phyloP scores from a whole-genome alignment of 2,113 vertebrate genomes.

The Gallinago undulata region DNA sequence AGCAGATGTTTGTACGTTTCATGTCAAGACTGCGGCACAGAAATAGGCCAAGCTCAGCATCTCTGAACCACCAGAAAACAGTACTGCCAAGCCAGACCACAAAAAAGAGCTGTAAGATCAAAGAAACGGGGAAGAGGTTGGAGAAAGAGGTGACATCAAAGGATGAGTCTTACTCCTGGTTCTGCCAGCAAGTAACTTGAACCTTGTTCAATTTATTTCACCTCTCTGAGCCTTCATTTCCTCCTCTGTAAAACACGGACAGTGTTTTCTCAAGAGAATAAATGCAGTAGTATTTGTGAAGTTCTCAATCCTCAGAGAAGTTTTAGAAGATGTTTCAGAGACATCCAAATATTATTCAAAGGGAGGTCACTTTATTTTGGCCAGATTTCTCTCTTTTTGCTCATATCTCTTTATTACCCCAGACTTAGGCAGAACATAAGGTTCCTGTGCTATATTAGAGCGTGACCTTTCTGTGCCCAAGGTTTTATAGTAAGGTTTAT shows the following conservation, averaged over 20 bases:
- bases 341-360: background rate
- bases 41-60: background rate
- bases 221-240: background rate
- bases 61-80: background rate
- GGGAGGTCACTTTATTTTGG: background rate
- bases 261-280: background rate
- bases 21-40: background rate
- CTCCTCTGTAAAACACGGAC: background rate
- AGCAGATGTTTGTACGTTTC: background rate
- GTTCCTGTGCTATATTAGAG: background rate
- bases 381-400: background rate
- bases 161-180: background rate
- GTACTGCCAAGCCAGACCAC: conserved; percentile 4
- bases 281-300: background rate
- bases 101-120: conserved; percentile 27
- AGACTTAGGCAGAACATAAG: background rate
- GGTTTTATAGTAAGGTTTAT: background rate
- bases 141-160: conserved; percentile 38
- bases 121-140: background rate
- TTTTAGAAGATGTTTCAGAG: background rate
- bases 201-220: background rate
- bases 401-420: background rate
- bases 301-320: background rate
- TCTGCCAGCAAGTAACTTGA: conserved; percentile 8
- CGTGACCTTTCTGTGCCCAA: background rate